Conservation (phyloP, 2,888 invertebrate species). For the Acanthopleura granulata region DNA sequence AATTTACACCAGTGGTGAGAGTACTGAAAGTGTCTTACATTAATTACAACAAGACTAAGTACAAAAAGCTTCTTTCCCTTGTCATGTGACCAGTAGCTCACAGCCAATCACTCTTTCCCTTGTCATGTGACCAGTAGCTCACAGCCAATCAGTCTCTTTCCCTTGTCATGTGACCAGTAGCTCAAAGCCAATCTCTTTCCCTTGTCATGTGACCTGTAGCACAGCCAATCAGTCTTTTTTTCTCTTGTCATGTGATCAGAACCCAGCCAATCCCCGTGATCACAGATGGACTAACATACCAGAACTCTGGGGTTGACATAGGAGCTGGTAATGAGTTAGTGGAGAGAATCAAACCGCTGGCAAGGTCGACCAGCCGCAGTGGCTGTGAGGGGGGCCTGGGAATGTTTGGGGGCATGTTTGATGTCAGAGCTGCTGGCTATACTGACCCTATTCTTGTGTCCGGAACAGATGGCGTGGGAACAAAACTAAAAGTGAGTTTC, state of each 20-base stretch:
- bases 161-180: too few species aligned
- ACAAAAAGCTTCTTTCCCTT: too few species aligned
- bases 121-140: too few species aligned
- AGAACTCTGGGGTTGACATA: constrained; percentile 91
- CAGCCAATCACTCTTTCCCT: too few species aligned
- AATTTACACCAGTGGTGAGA: too few species aligned
- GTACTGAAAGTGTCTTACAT: too few species aligned
- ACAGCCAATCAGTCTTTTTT: too few species aligned
- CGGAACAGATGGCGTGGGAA: constrained; percentile 96
- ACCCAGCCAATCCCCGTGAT: not conserved
- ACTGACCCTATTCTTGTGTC: constrained; percentile 90
- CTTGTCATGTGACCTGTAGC: too few species aligned
- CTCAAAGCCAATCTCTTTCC: too few species aligned
- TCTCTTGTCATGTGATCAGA: not conserved
- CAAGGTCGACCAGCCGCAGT: constrained; percentile 81
- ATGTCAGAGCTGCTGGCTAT: constrained; percentile 80
- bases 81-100: too few species aligned
- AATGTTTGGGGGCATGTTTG: constrained; percentile 94
- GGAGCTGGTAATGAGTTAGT: constrained; percentile 91
- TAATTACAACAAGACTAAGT: too few species aligned
- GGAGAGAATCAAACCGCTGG: constrained; percentile 83
- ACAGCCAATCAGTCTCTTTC: too few species aligned
- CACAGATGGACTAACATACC: constrained; percentile 77
- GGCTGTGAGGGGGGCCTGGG: constrained; percentile 89
- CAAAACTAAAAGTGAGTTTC: constrained; percentile 86